Evolutionary conservation across 2,113 vertebrate genomes (phyloP), one percentile per base, ranked within the genome.

Genomic region (Neopipo cinnamomea): DNA sequence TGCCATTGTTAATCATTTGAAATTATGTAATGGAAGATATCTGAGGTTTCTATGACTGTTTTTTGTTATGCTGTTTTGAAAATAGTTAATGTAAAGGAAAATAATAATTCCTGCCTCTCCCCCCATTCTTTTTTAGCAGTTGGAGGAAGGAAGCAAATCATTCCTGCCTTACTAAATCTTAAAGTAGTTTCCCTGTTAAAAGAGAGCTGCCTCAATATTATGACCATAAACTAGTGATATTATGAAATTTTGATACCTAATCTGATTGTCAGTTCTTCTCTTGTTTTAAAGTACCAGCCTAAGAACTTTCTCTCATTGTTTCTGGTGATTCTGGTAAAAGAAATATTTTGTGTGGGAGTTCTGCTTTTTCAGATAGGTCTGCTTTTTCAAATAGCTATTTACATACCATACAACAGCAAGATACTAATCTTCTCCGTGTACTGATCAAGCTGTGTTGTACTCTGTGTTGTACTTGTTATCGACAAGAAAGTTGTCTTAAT

Each of bases 391-490:
- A 5, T 6, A 68, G 41, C 19, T 49, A 3, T 27, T 86, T 8
- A 25, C 0, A 0, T 63, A 35, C 47, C 10, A 14, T 39, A 8
- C 24, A 31, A 65, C 21, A 80, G 14, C n/a, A 67, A 71, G 41
- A 21, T 74, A 16, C 44, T 89, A 6, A n/a, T 76, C 27, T 72
- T 30, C 23, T 66, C 59, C 63, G 33, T 39, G 7, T 31, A 28
- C 47, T 33, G 14, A 35, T 42, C 0, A 5, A 53, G 10, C 55
- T 73, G 44, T 65, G 21, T 24, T 0, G 0, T 66, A 11, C 50
- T 91, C 19, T 71, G 0, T 62, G 19, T 59, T 67, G 89, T 81
- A 9, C 12, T 88, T 82, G 16, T 66, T 94, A n/a, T 21, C 4
- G 1, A 58, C 25, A 18, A 63, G n/a, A 66, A 84, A 41, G 27